Percentiles rank a stretch among this genome's conserved stretches.
These are phyloP conservation scores for Ceratotherium simum DNA, from an alignment of 2,113 vertebrate species.

Conservation along the genomic window DNA sequence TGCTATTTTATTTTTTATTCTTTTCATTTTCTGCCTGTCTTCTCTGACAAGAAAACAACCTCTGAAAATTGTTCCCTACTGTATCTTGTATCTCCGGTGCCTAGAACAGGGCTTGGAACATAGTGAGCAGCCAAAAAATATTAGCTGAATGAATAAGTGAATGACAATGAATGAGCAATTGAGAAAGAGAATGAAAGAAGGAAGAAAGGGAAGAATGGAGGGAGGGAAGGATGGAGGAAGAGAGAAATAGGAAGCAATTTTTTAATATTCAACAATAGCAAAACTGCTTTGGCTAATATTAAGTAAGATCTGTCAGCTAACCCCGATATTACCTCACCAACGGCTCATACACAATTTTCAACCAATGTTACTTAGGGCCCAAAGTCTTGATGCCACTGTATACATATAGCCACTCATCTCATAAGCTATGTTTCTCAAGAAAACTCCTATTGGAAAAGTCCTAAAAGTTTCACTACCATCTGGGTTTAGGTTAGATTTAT, in stretches of 20 bases:
- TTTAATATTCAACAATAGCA: background rate
- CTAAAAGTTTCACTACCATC: background rate
- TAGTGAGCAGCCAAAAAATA: background rate
- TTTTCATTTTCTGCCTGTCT: conserved; percentile 33
- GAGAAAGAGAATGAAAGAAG: background rate
- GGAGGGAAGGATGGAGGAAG: background rate
- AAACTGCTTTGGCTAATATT: background rate
- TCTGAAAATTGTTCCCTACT: background rate
- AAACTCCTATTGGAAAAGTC: background rate
- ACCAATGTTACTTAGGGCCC: background rate
- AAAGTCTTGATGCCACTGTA: background rate
- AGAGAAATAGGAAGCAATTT: background rate
- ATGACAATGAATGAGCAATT: background rate
- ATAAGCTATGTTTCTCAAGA: background rate
- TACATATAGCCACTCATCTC: background rate
- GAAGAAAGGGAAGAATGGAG: background rate
- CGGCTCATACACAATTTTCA: background rate
- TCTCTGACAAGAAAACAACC: background rate
- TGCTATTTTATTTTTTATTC: background rate
- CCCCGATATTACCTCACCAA: background rate
- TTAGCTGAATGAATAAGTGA: background rate
- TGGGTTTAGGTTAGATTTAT: background rate
- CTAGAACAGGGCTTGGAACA: background rate
- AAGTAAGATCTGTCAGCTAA: background rate
- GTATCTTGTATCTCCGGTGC: background rate